Evolutionary conservation across 2,888 invertebrate species (phyloP).

Genomic region (Leucozona laternaria): DNA sequence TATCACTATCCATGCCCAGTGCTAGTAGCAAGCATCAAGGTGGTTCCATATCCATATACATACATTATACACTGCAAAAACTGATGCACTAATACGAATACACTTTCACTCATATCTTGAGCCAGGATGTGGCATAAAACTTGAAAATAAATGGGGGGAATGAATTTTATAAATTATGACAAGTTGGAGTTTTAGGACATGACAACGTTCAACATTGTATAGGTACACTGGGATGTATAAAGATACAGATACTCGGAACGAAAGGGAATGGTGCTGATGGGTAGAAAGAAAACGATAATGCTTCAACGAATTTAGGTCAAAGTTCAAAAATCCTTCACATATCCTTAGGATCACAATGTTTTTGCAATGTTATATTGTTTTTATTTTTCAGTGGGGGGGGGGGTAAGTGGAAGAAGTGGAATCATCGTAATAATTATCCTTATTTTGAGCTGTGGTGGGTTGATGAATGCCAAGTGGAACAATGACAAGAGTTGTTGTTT

Average conservation of each 20-base stretch:
- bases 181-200: constrained; percentile 70
- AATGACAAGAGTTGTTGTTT: constrained; percentile 29
- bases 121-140: constrained; percentile 37
- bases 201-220: constrained; percentile 16
- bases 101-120: constrained; percentile 54
- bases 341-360: constrained; percentile 59
- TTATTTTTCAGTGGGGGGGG: neutral
- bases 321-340: constrained; percentile 73
- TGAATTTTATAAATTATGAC: constrained; percentile 71
- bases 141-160: constrained; percentile 47
- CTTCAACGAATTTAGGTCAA: constrained; percentile 66
- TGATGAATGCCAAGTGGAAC: constrained; percentile 57
- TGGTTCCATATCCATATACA: neutral
- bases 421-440: constrained; percentile 61
- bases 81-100: constrained; percentile 23
- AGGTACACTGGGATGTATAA: neutral
- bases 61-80: neutral
- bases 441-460: constrained; percentile 39
- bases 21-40: neutral
- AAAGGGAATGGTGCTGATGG: constrained; percentile 11
- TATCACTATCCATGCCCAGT: too few relatives aligned
- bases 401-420: constrained; percentile 19
- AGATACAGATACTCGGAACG: neutral
- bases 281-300: constrained; percentile 19
- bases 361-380: constrained; percentile 29